phyloP scores from a whole-genome alignment of 1,140 invertebrate species.

The Ptiloglossa arizonensis region DNA sequence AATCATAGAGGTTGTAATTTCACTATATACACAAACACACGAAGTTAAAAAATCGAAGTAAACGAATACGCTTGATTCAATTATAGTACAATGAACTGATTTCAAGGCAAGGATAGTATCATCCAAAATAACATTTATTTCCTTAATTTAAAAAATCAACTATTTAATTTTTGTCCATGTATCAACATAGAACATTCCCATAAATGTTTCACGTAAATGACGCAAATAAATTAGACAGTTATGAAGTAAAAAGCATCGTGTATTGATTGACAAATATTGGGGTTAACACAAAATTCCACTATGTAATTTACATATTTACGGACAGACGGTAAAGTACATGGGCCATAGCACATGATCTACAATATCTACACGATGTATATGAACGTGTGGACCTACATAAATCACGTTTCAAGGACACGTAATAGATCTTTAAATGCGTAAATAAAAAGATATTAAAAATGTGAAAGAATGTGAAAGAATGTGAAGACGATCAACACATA shows the following conservation, averaged over 20 bases:
- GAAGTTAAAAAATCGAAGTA: neutral
- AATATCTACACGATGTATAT: neutral
- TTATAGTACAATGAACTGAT: neutral
- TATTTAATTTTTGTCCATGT: neutral
- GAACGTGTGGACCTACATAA: constrained; percentile 1
- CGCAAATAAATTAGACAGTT: neutral
- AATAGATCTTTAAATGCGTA: constrained; percentile 2
- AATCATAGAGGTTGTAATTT: neutral
- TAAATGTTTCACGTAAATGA: neutral
- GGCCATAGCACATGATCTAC: neutral
- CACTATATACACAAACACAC: neutral
- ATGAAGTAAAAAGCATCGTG: neutral
- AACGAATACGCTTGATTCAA: neutral
- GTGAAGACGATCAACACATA: too few relatives aligned
- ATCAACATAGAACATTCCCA: too few relatives aligned
- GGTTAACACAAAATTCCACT: neutral
- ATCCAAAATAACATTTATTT: neutral
- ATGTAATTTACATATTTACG: constrained; percentile 6
- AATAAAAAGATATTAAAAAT: too few relatives aligned
- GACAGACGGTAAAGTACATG: neutral
- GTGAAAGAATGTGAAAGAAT: too few relatives aligned
- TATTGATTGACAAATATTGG: neutral
- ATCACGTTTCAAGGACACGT: constrained; percentile 31
- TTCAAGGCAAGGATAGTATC: neutral
- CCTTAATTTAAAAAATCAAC: neutral